Evolutionary conservation across 1,140 invertebrate genomes (phyloP), one percentile per base, ranked within the genome.

Genomic region (Delia radicum): DNA sequence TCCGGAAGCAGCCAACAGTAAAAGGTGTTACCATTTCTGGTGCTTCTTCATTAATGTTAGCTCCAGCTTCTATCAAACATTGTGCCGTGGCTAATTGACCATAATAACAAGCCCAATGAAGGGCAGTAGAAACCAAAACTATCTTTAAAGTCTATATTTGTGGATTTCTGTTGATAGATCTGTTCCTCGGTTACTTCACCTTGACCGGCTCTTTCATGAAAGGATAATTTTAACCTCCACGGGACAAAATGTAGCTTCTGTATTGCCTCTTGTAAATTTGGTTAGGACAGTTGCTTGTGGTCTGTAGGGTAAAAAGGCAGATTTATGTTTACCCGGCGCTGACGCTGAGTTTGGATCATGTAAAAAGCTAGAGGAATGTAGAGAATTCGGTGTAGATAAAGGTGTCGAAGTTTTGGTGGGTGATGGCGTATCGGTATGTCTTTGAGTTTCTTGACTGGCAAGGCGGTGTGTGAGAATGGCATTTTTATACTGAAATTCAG

Each of bases 51-150:
- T 94, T 91, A 33, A 94, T 90, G 84, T 93, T 90, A 31, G 94
- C 95, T 63, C 92, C 92, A 83, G 87, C 87, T 79, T 90, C 86
- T 0, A 95, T 79, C 18, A 96, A 86, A 33, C 92, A 87, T 79
- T 87, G 91, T 69, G 89, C 92, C 79, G 90, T 90, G 77, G 91
- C 90, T 80, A 94, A 87, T 85, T 98, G 96, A 12, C 95, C 95
- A 87, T 96, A 96, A 28, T 93, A 91, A 76, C 92, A 89, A 69
- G 95, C 94, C 96, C 96, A 98, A 88, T 96, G 94, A 48, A 98
- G 87, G 24, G 94, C 92, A 15, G 94, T 96, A 76, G n/a, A 96
- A 90, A 5, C 93, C 94, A 81, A 93, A 89, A 62, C 91, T 89
- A 87, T 97, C 95, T 62, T 73, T 77, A 48, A 88, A 79, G 87